Base-by-base conservation (phyloP, 1,140 invertebrate genomes). In the Macrocentrus cingulum region DNA sequence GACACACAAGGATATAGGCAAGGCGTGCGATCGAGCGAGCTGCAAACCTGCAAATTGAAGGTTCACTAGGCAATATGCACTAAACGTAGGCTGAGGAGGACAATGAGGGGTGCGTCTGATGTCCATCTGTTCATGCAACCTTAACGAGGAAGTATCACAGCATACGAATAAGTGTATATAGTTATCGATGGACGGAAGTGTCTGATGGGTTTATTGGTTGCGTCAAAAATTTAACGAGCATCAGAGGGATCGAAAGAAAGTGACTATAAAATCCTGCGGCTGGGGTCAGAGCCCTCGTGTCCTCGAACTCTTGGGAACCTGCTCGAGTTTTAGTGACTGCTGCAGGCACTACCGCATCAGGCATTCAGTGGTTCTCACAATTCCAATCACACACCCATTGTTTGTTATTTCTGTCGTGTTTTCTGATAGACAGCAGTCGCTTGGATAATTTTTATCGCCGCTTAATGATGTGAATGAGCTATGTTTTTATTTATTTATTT, bases 201-300 rank as follows among this genome's bases (percentile, higher is more conserved):
- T 48, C 22, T 23, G 20, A 23, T 7, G 22, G 0, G 11, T 48
- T 23, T 53, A 15, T 7, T 13, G 9, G 55, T 53, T 59, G 63
- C 60, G 55, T 57, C 59, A 58, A 70, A 62, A 37, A 42, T 37
- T 42, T 57, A 57, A 69, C 58, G 48, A 61, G 54, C 18, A 19
- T 46, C 16, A 36, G 19, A 32, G 29, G 7, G 15, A 19, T 34
- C 15, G 37, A 44, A 46, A 34, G 23, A 46, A 20, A 34, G 29
- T 41, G 42, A 46, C 37, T 16, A 36, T 1, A 20, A n/a, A n/a
- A 22, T 25, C n/a, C 11, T 48, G 4, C 22, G 15, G 45, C 19
- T n/a, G 58, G 48, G 70, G 70, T 71, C 69, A 72, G 67, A 71
- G 70, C 61, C 69, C 70, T 59, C 66, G 59, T 56, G 66, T 70